These are phyloP conservation scores for Phymatocera aterrima DNA, from an alignment of 2,888 invertebrate genomes.

Conservation along the genomic window DNA sequence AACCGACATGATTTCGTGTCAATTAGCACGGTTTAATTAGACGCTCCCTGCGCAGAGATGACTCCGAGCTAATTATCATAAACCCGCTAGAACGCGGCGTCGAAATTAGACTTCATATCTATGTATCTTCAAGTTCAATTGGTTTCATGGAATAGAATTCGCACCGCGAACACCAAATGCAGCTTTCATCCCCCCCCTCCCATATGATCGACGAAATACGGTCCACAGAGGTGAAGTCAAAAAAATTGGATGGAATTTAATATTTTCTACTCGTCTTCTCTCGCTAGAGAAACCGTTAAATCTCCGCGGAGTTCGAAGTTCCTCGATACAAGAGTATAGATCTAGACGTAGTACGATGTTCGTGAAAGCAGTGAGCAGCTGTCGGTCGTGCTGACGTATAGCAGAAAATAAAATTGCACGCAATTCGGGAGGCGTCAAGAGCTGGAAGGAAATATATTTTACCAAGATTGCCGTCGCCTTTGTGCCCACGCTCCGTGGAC, in stretches of 20 bases:
- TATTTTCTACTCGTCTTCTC: neutral
- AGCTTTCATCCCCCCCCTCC: too few relatives aligned
- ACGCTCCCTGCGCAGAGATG: neutral
- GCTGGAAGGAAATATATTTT: constrained; percentile 42
- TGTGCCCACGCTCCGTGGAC: constrained; percentile 51
- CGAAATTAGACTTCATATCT: neutral
- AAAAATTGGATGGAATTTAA: neutral
- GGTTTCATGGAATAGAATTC: neutral
- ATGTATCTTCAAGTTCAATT: neutral
- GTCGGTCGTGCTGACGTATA: constrained; percentile 27
- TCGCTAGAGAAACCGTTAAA: neutral
- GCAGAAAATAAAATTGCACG: constrained; percentile 36
- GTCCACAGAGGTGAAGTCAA: neutral
- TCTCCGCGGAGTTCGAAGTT: neutral
- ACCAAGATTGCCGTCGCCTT: constrained; percentile 46
- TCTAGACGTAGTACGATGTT: neutral
- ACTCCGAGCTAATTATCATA: neutral
- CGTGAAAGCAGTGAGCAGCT: neutral
- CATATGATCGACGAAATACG: neutral
- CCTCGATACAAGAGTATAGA: neutral
- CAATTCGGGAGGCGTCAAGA: constrained; percentile 22
- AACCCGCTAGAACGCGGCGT: neutral
- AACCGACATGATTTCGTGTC: neutral
- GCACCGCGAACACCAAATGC: neutral
- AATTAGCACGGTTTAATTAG: constrained; percentile 26